phyloP scores from a whole-genome alignment of 1,140 invertebrate genomes.

The Drosophila leontia region DNA sequence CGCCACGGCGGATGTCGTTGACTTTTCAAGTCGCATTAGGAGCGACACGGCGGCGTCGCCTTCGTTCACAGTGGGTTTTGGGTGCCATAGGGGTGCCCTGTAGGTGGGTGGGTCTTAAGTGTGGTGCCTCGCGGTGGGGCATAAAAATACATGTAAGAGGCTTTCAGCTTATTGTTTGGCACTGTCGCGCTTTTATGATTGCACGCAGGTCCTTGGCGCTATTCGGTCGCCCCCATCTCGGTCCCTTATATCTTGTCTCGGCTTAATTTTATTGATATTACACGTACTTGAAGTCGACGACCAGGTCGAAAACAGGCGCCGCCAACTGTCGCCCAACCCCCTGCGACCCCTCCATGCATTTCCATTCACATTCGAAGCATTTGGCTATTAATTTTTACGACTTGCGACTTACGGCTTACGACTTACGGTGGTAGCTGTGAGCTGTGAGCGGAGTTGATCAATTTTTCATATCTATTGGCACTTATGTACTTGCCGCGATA shows the following conservation, averaged over 20 bases:
- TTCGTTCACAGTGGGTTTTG: conserved; percentile 3
- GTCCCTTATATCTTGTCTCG: conserved; percentile 35
- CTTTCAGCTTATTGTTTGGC: conserved; percentile 82
- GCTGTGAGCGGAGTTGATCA: conserved; percentile 33
- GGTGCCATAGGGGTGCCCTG: background rate
- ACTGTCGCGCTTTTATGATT: conserved; percentile 73
- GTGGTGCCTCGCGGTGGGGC: conserved; percentile 33
- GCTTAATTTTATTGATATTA: conserved; percentile 83
- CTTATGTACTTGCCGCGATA: conserved; percentile 29
- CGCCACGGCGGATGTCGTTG: conserved; percentile 68
- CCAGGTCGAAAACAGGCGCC: conserved; percentile 49
- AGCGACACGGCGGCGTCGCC: conserved; percentile 45
- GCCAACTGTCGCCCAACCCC: too few relatives aligned
- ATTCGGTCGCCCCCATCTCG: background rate
- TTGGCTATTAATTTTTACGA: conserved; percentile 56
- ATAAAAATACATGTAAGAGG: conserved; percentile 82
- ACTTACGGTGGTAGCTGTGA: conserved; percentile 18
- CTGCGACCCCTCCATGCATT: background rate
- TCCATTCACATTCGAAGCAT: conserved; percentile 18
- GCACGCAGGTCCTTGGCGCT: conserved; percentile 32
- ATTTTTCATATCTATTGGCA: conserved; percentile 47
- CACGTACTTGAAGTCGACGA: conserved; percentile 66
- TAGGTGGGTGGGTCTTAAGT: background rate
- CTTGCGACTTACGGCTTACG: conserved; percentile 41
- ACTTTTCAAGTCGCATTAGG: conserved; percentile 82